These are phyloP conservation scores for Phyto melanocephala DNA, from an alignment of 2,888 invertebrate species.

Conservation along the genomic window DNA sequence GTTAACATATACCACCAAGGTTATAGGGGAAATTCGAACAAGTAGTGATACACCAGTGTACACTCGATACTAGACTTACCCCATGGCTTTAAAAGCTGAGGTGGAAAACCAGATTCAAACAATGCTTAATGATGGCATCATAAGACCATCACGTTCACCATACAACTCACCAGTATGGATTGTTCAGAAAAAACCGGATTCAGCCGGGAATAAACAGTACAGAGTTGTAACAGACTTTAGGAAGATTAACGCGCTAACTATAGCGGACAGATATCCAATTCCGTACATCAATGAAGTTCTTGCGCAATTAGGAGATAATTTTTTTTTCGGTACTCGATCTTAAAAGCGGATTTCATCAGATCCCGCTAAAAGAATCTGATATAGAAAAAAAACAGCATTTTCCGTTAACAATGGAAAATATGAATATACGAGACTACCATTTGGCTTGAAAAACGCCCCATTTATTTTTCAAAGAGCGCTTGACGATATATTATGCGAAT, in stretches of 20 bases:
- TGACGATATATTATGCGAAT: neutral
- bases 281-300: slow-evolving; percentile 19
- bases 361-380: neutral
- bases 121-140: neutral
- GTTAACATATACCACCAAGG: slow-evolving; percentile 24
- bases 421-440: slow-evolving; percentile 19
- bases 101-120: slow-evolving; percentile 3
- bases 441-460: slow-evolving; percentile 35
- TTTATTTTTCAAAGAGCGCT: slow-evolving; percentile 32
- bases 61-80: slow-evolving; percentile 31
- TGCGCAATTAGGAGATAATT: neutral
- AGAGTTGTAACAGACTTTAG: slow-evolving; percentile 48
- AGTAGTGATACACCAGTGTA: slow-evolving; percentile 28
- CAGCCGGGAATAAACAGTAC: slow-evolving; percentile 4
- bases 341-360: slow-evolving; percentile 34
- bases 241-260: slow-evolving; percentile 24
- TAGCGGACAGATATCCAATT: neutral
- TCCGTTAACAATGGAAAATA: slow-evolving; percentile 19
- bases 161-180: slow-evolving; percentile 47
- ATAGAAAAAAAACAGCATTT: slow-evolving; percentile 30
- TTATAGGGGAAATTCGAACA: slow-evolving; percentile 27
- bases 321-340: neutral
- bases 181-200: slow-evolving; percentile 37
- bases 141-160: slow-evolving; percentile 26
- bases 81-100: neutral